phyloP scores from a whole-genome alignment of 2,113 vertebrate genomes.

The Lonchura striata region DNA sequence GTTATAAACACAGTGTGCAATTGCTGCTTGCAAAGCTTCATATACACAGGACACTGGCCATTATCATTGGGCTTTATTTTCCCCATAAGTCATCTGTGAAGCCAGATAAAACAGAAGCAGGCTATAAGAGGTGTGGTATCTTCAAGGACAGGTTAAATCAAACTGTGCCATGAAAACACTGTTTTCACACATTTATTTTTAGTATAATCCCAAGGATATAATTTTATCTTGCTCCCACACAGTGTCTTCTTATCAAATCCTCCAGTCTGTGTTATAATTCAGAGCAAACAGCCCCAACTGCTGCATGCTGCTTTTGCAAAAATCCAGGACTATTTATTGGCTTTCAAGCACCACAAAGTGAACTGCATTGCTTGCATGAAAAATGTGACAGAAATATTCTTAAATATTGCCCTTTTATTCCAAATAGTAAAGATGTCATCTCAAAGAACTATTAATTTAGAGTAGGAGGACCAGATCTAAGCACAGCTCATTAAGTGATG shows the following conservation, averaged over 20 bases:
- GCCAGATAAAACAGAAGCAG: constrained; percentile 40
- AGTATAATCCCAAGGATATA: constrained; percentile 26
- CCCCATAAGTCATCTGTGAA: not conserved
- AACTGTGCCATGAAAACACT: not conserved
- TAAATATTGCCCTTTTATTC: not conserved
- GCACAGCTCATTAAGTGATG: not conserved
- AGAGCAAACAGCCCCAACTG: not conserved
- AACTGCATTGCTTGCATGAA: not conserved
- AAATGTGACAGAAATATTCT: not conserved
- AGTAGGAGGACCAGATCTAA: not conserved
- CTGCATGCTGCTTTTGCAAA: not conserved
- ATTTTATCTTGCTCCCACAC: constrained; percentile 50
- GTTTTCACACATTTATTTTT: constrained; percentile 25
- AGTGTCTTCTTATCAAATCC: constrained; percentile 23
- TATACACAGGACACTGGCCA: not conserved
- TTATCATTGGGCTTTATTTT: not conserved
- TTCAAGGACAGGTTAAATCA: constrained; percentile 54
- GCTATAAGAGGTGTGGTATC: not conserved
- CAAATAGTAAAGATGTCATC: not conserved
- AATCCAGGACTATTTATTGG: not conserved
- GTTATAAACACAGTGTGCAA: not conserved
- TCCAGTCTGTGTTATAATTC: not conserved
- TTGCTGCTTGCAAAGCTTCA: not conserved
- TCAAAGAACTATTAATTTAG: not conserved
- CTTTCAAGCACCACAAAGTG: not conserved